Percentiles rank a stretch among this genome's conserved stretches.
phyloP scores from a whole-genome alignment of 2,888 invertebrate genomes.

The Tortrix viridana region DNA sequence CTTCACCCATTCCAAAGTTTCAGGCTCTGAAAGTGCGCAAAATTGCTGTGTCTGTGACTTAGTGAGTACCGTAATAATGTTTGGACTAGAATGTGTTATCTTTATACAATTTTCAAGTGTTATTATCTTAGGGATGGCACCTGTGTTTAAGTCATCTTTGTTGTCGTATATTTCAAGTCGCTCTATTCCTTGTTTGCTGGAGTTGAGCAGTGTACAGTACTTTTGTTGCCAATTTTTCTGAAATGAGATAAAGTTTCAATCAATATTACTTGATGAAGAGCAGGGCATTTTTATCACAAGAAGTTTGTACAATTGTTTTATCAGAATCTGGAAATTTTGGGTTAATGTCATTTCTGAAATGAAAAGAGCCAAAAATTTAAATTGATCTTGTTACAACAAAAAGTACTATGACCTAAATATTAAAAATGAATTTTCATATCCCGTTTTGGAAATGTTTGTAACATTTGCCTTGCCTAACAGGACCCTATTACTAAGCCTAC shows the following conservation, averaged over 20 bases:
- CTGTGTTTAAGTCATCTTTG: slow-evolving; percentile 87
- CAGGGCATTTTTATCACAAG: too few relatives aligned
- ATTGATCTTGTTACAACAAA: too few relatives aligned
- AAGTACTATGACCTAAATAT: too few relatives aligned
- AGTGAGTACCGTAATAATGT: slow-evolving; percentile 88
- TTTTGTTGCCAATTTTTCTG: slow-evolving; percentile 95
- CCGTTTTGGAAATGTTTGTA: too few relatives aligned
- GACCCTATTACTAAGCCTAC: too few relatives aligned
- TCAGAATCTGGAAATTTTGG: too few relatives aligned
- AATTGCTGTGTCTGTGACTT: slow-evolving; percentile 88
- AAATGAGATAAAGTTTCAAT: slow-evolving; percentile 51
- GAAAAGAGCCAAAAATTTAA: too few relatives aligned
- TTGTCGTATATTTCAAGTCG: slow-evolving; percentile 93
- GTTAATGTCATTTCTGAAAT: too few relatives aligned
- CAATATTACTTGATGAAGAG: not conserved
- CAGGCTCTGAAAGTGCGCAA: slow-evolving; percentile 85
- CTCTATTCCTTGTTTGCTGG: slow-evolving; percentile 93
- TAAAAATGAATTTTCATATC: too few relatives aligned
- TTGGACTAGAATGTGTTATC: slow-evolving; percentile 87
- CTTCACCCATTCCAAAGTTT: slow-evolving; percentile 90
- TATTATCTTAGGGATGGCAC: slow-evolving; percentile 89
- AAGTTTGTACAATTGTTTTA: too few relatives aligned
- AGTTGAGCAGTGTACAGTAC: slow-evolving; percentile 90
- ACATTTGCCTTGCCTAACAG: too few relatives aligned
- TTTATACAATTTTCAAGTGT: slow-evolving; percentile 95